Percentiles rank a stretch among this genome's conserved stretches.
Evolutionary conservation across 2,888 invertebrate genomes (phyloP).

Genomic region (Protodeltote pygarga): DNA sequence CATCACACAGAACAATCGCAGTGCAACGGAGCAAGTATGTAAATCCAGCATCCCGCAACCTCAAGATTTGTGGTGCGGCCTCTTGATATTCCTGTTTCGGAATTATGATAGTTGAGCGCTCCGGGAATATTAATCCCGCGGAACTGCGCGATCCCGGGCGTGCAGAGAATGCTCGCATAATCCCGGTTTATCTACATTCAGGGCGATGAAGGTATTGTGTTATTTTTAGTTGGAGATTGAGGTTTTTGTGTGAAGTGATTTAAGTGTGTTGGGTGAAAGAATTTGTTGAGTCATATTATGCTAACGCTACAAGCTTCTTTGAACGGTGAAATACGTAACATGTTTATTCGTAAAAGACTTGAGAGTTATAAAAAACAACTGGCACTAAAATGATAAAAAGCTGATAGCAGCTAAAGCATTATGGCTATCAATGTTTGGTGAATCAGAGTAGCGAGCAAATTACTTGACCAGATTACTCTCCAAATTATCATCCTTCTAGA

Average conservation of each 20-base stretch:
- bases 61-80: conserved; percentile 70
- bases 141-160: conserved; percentile 47
- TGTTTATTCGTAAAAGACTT: too few species aligned
- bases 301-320: too few species aligned
- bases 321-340: too few species aligned
- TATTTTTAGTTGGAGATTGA: conserved; percentile 11
- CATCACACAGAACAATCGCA: conserved; percentile 34
- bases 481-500: too few species aligned
- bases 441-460: too few species aligned
- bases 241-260: background rate
- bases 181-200: conserved; percentile 38
- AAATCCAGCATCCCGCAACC: conserved; percentile 57
- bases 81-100: conserved; percentile 70
- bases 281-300: background rate
- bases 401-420: too few species aligned
- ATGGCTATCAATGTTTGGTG: too few species aligned
- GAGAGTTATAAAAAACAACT: too few species aligned
- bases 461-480: too few species aligned
- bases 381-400: too few species aligned
- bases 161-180: conserved; percentile 45
- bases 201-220: conserved; percentile 30
- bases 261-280: background rate
- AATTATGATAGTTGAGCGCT: conserved; percentile 68
- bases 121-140: conserved; percentile 72
- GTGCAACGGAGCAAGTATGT: conserved; percentile 43